Conservation (phyloP, 2,888 invertebrate genomes). For the Agapostemon virescens region DNA sequence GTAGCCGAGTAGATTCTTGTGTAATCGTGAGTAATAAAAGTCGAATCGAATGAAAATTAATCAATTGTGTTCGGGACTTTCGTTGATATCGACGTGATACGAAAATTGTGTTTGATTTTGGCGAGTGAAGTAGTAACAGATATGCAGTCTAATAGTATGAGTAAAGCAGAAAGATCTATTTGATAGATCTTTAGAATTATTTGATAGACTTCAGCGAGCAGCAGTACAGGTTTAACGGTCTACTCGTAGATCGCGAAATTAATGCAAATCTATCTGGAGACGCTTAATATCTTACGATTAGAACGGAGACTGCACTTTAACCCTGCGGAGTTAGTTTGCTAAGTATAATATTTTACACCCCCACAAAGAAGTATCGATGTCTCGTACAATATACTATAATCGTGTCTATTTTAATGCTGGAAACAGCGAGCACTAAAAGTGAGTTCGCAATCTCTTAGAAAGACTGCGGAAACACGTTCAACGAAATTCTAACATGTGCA, state of each 20-base stretch:
- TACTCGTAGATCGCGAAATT: background rate
- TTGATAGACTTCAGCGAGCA: background rate
- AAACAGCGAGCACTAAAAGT: background rate
- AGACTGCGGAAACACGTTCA: background rate
- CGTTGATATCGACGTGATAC: background rate
- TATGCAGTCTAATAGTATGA: no score
- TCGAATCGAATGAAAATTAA: no score
- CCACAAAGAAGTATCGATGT: slow-evolving; percentile 1
- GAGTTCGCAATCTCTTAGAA: background rate
- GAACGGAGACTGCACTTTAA: slow-evolving; percentile 5
- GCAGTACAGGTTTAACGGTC: background rate
- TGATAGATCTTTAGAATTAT: no score
- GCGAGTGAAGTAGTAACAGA: background rate
- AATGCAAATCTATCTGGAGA: background rate
- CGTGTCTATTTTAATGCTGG: slow-evolving; percentile 5
- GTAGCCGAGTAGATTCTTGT: no score
- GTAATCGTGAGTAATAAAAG: no score
- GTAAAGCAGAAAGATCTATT: no score
- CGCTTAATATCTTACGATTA: slow-evolving; percentile 2
- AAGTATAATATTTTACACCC: slow-evolving; percentile 3
- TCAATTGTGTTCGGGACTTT: no score
- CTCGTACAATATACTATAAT: background rate
- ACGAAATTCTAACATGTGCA: no score
- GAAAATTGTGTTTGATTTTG: no score
- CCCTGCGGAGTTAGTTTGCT: slow-evolving; percentile 14